phyloP scores from a whole-genome alignment of 2,888 invertebrate species.

The Agriopis marginaria region DNA sequence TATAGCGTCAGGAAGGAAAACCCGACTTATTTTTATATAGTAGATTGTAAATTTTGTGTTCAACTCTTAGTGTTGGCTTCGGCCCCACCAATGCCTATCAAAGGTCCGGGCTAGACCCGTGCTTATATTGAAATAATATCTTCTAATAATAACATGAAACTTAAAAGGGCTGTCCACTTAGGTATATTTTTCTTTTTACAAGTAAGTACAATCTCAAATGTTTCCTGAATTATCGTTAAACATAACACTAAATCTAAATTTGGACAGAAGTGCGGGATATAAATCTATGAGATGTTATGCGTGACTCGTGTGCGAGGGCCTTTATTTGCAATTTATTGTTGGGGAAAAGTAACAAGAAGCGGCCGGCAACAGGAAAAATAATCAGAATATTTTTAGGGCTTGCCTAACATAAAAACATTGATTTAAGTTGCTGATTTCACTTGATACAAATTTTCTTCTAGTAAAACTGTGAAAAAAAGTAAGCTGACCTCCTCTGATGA shows the following conservation, averaged over 20 bases:
- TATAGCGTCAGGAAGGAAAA: no score
- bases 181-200: background rate
- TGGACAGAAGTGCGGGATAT: constrained; percentile 83
- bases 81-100: no score
- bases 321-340: constrained; percentile 81
- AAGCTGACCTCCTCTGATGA: no score
- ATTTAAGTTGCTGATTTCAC: no score
- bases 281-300: constrained; percentile 84
- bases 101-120: no score
- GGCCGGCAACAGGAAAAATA: constrained; percentile 60
- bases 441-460: no score
- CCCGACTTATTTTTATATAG: no score
- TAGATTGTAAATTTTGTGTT: no score
- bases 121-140: no score
- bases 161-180: constrained; percentile 9
- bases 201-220: constrained; percentile 11
- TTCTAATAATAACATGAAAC: background rate
- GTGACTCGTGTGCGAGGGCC: constrained; percentile 77
- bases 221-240: constrained; percentile 52
- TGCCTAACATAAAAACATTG: background rate
- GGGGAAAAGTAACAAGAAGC: constrained; percentile 66
- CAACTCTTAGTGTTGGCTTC: no score
- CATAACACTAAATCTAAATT: constrained; percentile 85
- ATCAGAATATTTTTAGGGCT: constrained; percentile 37
- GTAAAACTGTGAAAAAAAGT: no score